Conservation (phyloP, 2,888 invertebrate species). For the Trichopoda pennipes region DNA sequence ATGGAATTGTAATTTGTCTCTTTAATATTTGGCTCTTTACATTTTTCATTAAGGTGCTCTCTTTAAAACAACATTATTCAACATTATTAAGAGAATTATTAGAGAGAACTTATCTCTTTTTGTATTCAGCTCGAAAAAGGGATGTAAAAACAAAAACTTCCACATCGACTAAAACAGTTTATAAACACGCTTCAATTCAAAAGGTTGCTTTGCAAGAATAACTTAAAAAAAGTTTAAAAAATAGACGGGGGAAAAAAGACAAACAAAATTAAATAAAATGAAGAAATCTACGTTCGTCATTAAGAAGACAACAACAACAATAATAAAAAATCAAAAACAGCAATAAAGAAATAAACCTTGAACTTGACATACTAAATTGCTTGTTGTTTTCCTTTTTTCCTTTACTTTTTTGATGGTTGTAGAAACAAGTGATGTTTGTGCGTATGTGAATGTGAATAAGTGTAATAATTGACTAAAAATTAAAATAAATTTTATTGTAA, state of each 20-base stretch:
- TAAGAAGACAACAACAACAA: constrained; percentile 10
- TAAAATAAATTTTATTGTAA: background rate
- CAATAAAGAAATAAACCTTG: constrained; percentile 55
- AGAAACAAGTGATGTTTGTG: background rate
- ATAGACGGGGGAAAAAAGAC: background rate
- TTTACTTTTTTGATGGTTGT: background rate
- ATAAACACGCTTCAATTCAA: constrained; percentile 8
- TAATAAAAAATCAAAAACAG: background rate
- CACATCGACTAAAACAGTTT: constrained; percentile 34
- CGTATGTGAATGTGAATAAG: background rate
- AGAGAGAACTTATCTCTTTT: constrained; percentile 8
- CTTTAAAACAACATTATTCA: background rate
- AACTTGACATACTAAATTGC: constrained; percentile 62
- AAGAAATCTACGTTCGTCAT: constrained; percentile 30
- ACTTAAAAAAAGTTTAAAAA: background rate
- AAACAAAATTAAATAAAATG: background rate
- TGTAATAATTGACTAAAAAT: background rate
- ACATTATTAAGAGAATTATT: background rate
- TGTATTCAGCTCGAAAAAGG: background rate
- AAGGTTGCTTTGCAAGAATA: background rate
- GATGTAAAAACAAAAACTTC: background rate
- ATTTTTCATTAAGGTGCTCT: background rate
- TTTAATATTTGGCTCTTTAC: background rate
- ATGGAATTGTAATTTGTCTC: background rate
- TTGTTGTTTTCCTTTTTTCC: constrained; percentile 12